These are phyloP conservation scores for Tethea ocularis DNA, from an alignment of 2,888 invertebrate genomes.

Conservation along the genomic window DNA sequence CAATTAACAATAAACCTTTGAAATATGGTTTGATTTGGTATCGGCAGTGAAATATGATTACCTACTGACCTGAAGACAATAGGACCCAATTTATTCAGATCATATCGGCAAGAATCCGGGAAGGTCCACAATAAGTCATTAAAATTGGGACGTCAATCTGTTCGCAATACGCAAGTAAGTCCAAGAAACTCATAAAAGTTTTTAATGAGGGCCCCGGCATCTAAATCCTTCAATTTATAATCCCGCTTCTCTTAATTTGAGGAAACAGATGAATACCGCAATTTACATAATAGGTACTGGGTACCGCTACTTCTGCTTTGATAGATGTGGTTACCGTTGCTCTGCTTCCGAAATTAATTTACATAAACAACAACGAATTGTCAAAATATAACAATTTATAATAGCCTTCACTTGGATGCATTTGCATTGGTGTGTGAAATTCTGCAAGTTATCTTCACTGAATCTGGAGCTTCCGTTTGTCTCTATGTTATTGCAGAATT, in stretches of 20 bases:
- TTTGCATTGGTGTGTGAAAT: background rate
- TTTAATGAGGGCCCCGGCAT: constrained; percentile 54
- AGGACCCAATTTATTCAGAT: constrained; percentile 24
- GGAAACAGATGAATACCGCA: constrained; percentile 36
- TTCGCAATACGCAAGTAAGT: constrained; percentile 49
- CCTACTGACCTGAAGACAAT: constrained; percentile 13
- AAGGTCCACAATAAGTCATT: constrained; percentile 49
- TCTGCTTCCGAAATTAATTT: background rate
- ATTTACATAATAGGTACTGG: constrained; percentile 13
- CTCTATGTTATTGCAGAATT: no score
- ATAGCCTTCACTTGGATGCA: background rate
- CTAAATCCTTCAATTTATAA: constrained; percentile 55
- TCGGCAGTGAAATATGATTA: background rate
- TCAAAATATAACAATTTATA: background rate
- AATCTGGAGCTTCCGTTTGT: no score
- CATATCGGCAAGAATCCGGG: constrained; percentile 20
- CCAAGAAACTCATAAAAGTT: constrained; percentile 63
- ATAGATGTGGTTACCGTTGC: constrained; percentile 2
- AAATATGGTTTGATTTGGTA: background rate
- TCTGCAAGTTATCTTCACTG: no score
- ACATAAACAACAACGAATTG: background rate
- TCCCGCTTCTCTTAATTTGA: constrained; percentile 35
- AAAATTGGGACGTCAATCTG: constrained; percentile 54
- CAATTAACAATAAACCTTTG: no score
- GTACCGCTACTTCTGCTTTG: background rate